These are phyloP conservation scores for Trididemnum miniatum DNA, from an alignment of 23 tunicate species.

Conservation along the genomic window DNA sequence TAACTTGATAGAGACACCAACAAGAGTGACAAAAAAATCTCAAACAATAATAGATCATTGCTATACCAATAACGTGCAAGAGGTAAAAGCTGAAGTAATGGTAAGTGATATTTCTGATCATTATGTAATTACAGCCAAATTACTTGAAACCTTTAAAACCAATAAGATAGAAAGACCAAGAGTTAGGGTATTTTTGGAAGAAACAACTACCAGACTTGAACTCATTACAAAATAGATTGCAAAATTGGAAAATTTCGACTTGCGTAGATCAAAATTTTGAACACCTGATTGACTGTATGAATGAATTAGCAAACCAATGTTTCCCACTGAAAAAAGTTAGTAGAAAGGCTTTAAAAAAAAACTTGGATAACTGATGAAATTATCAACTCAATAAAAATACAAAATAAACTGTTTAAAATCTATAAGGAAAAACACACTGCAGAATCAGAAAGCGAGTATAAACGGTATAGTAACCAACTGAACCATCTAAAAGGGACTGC, in stretches of 20 bases:
- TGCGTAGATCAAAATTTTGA: neutral
- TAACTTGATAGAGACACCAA: neutral
- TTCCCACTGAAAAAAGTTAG: neutral
- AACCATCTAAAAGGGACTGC: neutral
- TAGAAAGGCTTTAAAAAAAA: neutral
- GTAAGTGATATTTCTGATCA: neutral
- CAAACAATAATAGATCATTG: neutral
- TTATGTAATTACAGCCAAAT: neutral
- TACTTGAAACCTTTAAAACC: neutral
- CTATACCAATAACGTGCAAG: neutral
- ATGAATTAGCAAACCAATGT: neutral
- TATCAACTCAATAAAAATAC: neutral
- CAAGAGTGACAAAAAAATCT: neutral
- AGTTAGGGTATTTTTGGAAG: neutral
- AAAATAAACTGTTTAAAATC: neutral
- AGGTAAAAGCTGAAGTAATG: neutral
- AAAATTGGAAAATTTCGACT: neutral
- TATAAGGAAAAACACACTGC: neutral
- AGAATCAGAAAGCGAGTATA: neutral
- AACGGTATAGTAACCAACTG: neutral
- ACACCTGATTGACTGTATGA: too few species aligned
- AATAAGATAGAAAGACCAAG: neutral
- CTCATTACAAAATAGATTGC: neutral
- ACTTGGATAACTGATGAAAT: neutral
- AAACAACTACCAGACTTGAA: neutral